Evolutionary conservation across 2,797 vertebrate genomes (phyloP), one percentile per base, ranked within the genome.

Genomic region (Cuniculus paca): DNA sequence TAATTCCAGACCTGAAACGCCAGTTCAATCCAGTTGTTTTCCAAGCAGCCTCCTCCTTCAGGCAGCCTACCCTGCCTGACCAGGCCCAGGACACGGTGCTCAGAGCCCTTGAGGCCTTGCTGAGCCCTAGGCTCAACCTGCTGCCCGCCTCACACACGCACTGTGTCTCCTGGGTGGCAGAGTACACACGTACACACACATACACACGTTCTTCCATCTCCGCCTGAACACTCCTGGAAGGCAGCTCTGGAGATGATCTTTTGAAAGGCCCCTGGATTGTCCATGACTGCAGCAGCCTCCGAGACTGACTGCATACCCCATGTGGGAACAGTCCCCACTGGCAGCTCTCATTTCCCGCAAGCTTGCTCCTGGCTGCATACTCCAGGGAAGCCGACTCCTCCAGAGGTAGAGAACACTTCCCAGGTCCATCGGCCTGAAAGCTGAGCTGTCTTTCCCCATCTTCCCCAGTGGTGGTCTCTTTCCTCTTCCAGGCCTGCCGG

Each of bases 401-500:
- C 74, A 52, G 84, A 39, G 79, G 78, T 1, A 42, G 34, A 60
- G 61, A 61, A 14, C 8, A 24, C 17, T 19, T 56, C 52, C 22
- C 12, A 56, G 45, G 48, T 54, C 75, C 20, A 4, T 22, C 28
- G 52, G 31, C 14, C 75, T 52, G 60, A 75, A 50, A 63, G 28
- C 36, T 5, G 34, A 56, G 48, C 12, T 11, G 2, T n/a, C n/a
- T 86, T n/a, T 68, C 52, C 58, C 58, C n/a, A 63, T 28, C 75
- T 34, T 82, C 61, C 72, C 79, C 75, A 88, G 1, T 36, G 13
- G 14, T 34, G 54, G 42, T 65, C 63, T 56, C 81, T 70, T 79
- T 58, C 39, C 85, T 79, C 60, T 61, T 95, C 97, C 97, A 97
- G 95, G 95, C 81, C 94, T 93, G 75, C 87, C 78, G 12, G 72